A percentile compares a stretch with the other conserved stretches of the same genome.
Conservation (phyloP, 2,113 vertebrate species). For the Sula dactylatra region DNA sequence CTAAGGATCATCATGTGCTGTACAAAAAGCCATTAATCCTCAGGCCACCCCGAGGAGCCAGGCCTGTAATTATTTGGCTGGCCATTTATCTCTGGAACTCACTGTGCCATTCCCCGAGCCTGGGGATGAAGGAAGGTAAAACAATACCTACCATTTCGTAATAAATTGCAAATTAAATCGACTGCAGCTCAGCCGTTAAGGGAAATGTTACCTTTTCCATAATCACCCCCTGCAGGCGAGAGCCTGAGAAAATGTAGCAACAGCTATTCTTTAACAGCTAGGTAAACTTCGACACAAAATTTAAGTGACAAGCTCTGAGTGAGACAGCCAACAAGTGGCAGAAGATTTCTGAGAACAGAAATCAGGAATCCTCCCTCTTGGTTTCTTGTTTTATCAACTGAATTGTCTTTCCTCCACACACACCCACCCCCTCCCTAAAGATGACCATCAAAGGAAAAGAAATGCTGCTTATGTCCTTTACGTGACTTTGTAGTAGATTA, state of each 20-base stretch:
- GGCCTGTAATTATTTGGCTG: conserved; percentile 1
- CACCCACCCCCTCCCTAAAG: not conserved
- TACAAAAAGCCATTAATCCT: conserved; percentile 38
- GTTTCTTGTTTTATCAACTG: not conserved
- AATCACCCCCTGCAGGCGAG: not conserved
- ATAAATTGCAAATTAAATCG: conserved; percentile 25
- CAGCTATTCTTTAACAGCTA: not conserved
- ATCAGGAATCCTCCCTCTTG: not conserved
- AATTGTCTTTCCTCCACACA: not conserved
- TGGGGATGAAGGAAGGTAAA: not conserved
- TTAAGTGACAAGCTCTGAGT: not conserved
- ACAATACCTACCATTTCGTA: conserved; percentile 18
- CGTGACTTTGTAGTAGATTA: not conserved
- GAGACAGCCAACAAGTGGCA: not conserved
- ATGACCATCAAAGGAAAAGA: not conserved
- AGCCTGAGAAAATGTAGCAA: not conserved
- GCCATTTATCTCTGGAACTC: not conserved
- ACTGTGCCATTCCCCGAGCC: not conserved
- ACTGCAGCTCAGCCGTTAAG: not conserved
- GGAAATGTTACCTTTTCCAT: not conserved
- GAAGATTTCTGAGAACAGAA: not conserved
- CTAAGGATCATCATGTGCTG: not conserved
- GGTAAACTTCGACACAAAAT: not conserved
- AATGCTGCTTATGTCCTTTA: not conserved
- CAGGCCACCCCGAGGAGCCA: not conserved